Base-by-base conservation (phyloP, 1,140 invertebrate genomes). In the Eubasilissa regina region DNA sequence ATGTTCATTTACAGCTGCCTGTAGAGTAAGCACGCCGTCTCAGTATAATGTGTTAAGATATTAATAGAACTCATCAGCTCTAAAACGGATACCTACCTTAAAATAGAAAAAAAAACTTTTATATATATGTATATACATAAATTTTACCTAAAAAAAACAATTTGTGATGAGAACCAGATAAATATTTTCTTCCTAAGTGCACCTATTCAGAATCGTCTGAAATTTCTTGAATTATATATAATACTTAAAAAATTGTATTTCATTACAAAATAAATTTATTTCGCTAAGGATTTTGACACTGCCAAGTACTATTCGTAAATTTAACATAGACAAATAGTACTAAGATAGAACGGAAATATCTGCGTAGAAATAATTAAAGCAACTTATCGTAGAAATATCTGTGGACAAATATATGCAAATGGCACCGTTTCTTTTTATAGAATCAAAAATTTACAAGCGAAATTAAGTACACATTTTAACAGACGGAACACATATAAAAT, bases 401-500 rank as follows among this genome's bases (percentile, higher is more conserved):
- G n/a, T 66, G 13, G 4, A 35, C 21, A 66, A 35, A 35, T 35
- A 35, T n/a, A 66, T 3, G 6, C 21, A 60, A 60, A n/a, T 21
- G 62, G 21, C 43, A 66, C 21, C 10, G 6, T 4, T 43, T n/a
- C 8, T 43, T 66, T 19, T 17, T 66, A 66, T 7, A 43, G 21
- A 66, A 66, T 13, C 62, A 43, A 66, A 19, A 25, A 25, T 17
- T 19, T 19, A 17, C 58, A 43, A 66, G 21, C n/a, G 21, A 70
- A 47, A 48, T 47, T 48, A 70, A 70, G 43, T 47, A 12, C 25
- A 75, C n/a, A 13, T 45, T 17, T 44, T 11, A 17, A 45, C 9
- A 58, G 47, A 55, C 17, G 19, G 11, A 19, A 73, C 47, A 15
- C 47, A 73, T 25, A 35, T n/a, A 35, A 55, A 73, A 73, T 55